Conservation (phyloP, 1,140 invertebrate genomes). For the Musca vetustissima region DNA sequence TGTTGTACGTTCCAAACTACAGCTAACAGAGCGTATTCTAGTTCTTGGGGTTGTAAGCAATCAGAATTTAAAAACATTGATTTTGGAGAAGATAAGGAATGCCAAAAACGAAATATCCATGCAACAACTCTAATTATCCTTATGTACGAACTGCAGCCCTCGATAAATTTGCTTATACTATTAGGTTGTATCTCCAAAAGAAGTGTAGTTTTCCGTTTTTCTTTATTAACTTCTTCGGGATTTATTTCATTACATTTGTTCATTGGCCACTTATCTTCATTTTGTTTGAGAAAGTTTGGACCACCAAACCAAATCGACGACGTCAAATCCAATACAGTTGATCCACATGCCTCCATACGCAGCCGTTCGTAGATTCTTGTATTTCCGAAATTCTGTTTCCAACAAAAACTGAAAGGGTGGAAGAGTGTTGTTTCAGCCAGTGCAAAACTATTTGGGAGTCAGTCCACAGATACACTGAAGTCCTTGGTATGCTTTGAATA, state of each 20-base stretch:
- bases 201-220: slow-evolving; percentile 9
- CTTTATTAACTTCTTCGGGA: background rate
- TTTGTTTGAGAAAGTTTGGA: no score
- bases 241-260: background rate
- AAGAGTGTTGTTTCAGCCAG: no score
- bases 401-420: no score
- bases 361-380: no score
- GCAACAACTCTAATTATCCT: slow-evolving; percentile 7
- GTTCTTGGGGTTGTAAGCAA: background rate
- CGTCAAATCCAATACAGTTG: no score
- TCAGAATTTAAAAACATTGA: background rate
- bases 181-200: background rate
- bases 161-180: background rate
- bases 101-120: background rate
- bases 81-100: background rate
- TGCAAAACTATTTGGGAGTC: no score
- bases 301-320: no score
- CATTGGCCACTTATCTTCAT: no score
- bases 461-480: no score
- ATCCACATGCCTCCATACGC: no score
- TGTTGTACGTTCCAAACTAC: background rate
- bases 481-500: no score
- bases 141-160: background rate
- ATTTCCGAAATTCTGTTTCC: no score
- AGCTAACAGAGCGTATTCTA: background rate